Evolutionary conservation across 2,113 vertebrate species (phyloP), one percentile per base, ranked within the genome.

Genomic region (Cephalopholis sonnerati): DNA sequence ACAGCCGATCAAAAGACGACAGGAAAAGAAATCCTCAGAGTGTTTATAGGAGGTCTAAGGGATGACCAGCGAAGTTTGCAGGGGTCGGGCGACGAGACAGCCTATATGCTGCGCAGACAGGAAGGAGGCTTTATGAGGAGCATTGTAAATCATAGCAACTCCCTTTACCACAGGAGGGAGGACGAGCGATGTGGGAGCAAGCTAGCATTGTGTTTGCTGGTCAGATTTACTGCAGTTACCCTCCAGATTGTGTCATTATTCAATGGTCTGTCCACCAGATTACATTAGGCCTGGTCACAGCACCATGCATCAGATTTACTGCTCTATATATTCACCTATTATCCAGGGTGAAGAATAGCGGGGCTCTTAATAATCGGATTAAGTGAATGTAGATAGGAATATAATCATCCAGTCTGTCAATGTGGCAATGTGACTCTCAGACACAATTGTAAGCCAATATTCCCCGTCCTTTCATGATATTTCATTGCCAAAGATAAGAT

Each of bases 191-290:
- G 77, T 77, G 66, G 79, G 79, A 80, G 82, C 63, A 41, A 69
- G 79, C 64, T 74, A 32, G 69, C 75, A 20, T 77, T 67, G 87
- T 77, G 75, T 90, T 85, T 58, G 67, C 63, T 81, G 77, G 36
- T 90, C 71, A 65, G 79, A 91, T 90, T 89, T 82, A 88, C 83
- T 87, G 85, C 55, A 17, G 76, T 64, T 20, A 69, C 50, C 72
- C 79, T 87, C 57, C 82, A 94, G 87, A 93, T 92, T 88, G 87
- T 82, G 83, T 76, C 89, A 92, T 95, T 80, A 89, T 80, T 95
- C 93, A 94, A 67, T 59, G 72, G 79, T 79, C 86, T 88, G 88
- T 87, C 89, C 68, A 50, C 29, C n/a, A 74, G 89, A 95, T 95
- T 87, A 81, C 88, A 92, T 95, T 94, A 93, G 65, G 44, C 79